These are phyloP conservation scores for Gymnoscopelus microlampas DNA, from an alignment of 2,797 vertebrate species.

Conservation along the genomic window DNA sequence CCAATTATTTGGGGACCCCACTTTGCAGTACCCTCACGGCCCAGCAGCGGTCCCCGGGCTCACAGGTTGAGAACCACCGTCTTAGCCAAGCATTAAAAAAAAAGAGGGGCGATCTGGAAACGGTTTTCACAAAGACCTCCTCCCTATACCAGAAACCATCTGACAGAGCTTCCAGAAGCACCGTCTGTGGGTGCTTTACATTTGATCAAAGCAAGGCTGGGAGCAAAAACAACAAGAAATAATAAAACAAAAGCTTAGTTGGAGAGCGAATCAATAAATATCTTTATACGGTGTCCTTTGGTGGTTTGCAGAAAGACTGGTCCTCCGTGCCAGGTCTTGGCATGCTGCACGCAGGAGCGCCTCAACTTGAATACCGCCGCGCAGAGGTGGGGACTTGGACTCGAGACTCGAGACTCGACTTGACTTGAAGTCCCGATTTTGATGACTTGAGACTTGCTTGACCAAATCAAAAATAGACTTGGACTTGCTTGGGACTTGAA, in stretches of 20 bases:
- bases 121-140: slow-evolving; percentile 40
- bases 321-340: slow-evolving; percentile 34
- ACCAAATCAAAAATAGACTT: too few species aligned
- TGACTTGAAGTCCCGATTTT: too few species aligned
- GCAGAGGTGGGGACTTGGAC: too few species aligned
- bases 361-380: slow-evolving; percentile 35
- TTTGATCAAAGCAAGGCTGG: slow-evolving; percentile 52
- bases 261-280: slow-evolving; percentile 51
- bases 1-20: too few species aligned
- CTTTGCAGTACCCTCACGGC: too few species aligned
- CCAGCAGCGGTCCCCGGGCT: too few species aligned
- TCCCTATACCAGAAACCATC: slow-evolving; percentile 21
- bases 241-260: background rate
- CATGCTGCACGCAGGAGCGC: slow-evolving; percentile 6
- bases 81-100: too few species aligned
- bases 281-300: slow-evolving; percentile 44
- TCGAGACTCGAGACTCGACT: too few species aligned
- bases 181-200: slow-evolving; percentile 25
- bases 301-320: slow-evolving; percentile 48
- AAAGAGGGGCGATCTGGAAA: slow-evolving; percentile 50
- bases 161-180: slow-evolving; percentile 27
- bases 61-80: too few species aligned
- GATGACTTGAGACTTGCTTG: too few species aligned
- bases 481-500: too few species aligned
- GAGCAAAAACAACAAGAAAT: slow-evolving; percentile 24